Evolutionary conservation across 2,888 invertebrate genomes (phyloP), one percentile per base, ranked within the genome.

Genomic region (Pyrgus malvae): DNA sequence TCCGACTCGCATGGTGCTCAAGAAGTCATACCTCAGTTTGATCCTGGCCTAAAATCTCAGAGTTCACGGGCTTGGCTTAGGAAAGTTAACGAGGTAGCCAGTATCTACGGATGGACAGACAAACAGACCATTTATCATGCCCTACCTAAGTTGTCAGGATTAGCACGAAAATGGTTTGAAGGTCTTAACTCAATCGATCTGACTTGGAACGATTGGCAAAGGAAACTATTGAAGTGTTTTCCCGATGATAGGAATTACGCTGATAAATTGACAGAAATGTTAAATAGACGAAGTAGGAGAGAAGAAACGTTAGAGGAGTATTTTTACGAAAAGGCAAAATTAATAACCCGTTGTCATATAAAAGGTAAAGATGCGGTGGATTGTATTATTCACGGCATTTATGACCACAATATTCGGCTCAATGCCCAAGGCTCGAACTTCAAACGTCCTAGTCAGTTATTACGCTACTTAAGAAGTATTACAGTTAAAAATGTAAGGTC

Each of bases 381-480:
- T 27, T 62, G 62, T 19, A 49, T 62, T 1, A 59, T 57, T 17
- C 48, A 57, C 9, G 62, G 62, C 1, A 60, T 62, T 7, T 62
- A 17, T 9, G 62, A 62, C 23, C 27, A 53, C 14, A 58, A 57
- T 19, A 54, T 62, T 11, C 49, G 33, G 41, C n/a, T 62, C 11
- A 57, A 60, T 45, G n/a, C n/a, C 9, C 9, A 29, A 9, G 29
- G 8, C 9, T 6, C 29, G 3, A 8, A 29, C 3, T 29, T n/a
- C 9, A n/a, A 29, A n/a, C 3, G n/a, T 29, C 6, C 29, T n/a
- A 9, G 9, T 57, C 59, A 48, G 11, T 12, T 58, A 0, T 21
- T 58, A 7, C 49, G 38, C 17, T 58, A 23, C 23, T 7, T 23
- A 23, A 6, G 23, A 3, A 23, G 7, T 23, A 23, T 23, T 23